Conservation (phyloP, 2,113 vertebrate species). For the western clawed frog (Xenopus tropicalis) region DNA sequence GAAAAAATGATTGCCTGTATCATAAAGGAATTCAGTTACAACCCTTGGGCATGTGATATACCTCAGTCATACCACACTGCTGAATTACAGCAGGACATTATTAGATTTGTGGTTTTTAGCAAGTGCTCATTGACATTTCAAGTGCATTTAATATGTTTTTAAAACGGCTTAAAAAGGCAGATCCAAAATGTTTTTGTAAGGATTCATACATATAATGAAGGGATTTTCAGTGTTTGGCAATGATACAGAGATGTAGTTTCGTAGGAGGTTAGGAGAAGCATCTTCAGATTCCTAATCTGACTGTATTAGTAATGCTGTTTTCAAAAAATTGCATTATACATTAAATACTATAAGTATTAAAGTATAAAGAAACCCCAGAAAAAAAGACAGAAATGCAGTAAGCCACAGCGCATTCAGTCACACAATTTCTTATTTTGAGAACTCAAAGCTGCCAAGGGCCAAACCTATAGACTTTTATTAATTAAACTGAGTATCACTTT, state of each 20-base stretch:
- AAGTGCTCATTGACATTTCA: constrained; percentile 19
- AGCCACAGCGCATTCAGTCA: too few species aligned
- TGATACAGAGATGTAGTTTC: neutral
- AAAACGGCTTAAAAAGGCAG: neutral
- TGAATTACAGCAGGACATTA: constrained; percentile 27
- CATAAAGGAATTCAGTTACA: constrained; percentile 27
- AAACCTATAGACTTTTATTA: too few species aligned
- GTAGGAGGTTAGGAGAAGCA: too few species aligned
- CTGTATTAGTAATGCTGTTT: too few species aligned
- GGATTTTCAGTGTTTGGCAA: neutral
- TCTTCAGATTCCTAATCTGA: too few species aligned
- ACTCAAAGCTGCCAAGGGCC: too few species aligned
- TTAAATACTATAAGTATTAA: too few species aligned
- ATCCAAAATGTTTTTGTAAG: neutral
- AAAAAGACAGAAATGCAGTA: too few species aligned
- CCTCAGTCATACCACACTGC: constrained; percentile 21
- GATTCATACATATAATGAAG: neutral
- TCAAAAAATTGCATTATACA: too few species aligned
- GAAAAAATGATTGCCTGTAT: constrained; percentile 25
- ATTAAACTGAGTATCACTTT: too few species aligned
- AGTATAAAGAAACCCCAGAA: too few species aligned
- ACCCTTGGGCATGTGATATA: constrained; percentile 16
- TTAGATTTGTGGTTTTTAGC: constrained; percentile 31
- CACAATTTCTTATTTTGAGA: too few species aligned
- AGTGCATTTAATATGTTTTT: constrained; percentile 18